Conservation (phyloP, 2,113 vertebrate species). For the Hypocryptadius cinnamomeus region DNA sequence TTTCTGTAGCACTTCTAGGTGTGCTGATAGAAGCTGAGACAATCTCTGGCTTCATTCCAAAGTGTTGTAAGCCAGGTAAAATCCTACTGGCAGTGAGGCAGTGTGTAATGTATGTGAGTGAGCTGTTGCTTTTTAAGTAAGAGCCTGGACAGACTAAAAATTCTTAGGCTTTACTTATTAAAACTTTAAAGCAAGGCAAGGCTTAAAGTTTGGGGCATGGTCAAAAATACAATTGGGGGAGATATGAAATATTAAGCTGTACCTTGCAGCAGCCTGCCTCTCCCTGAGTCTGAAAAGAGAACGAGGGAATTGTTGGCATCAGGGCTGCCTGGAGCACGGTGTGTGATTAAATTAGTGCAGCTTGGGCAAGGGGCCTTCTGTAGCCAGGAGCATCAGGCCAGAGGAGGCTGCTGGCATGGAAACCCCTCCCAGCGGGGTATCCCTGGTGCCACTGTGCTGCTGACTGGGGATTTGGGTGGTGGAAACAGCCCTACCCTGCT, state of each 20-base stretch:
- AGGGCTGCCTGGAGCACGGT: neutral
- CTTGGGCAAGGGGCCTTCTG: neutral
- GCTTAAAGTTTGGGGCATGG: neutral
- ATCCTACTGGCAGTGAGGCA: neutral
- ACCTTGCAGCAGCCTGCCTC: neutral
- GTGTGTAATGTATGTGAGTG: neutral
- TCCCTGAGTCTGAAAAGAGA: neutral
- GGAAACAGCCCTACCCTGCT: neutral
- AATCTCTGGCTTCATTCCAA: neutral
- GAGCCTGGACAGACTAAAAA: neutral
- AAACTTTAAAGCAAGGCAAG: neutral
- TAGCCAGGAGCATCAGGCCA: neutral
- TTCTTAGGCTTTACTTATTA: neutral
- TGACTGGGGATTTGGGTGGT: neutral
- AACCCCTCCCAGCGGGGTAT: neutral
- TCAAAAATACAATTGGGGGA: neutral
- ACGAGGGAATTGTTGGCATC: neutral
- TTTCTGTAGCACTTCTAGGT: neutral
- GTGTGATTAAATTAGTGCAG: neutral
- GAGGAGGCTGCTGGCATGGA: slow-evolving; percentile 18
- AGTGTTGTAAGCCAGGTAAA: neutral
- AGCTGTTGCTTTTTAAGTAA: neutral
- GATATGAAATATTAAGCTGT: neutral
- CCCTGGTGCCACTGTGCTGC: neutral
- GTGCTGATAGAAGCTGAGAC: neutral